These are phyloP conservation scores for Elysia crispata DNA, from an alignment of 2,888 invertebrate species.

Conservation along the genomic window DNA sequence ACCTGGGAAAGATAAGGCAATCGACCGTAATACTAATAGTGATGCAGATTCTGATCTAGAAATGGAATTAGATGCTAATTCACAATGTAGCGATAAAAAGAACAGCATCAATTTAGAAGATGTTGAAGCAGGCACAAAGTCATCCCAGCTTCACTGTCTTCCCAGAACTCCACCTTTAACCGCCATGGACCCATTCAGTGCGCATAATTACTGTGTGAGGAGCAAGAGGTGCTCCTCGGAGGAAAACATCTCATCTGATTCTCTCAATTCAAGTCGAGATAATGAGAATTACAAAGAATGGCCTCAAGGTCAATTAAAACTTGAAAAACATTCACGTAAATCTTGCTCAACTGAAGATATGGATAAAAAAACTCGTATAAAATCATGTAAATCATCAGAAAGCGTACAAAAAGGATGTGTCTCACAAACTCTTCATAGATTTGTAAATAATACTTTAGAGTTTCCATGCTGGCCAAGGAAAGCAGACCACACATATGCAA, in stretches of 20 bases:
- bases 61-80: no score
- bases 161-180: no score
- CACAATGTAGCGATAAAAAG: no score
- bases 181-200: no score
- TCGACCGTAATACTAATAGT: no score
- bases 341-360: constrained; percentile 46
- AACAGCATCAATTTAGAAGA: no score
- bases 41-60: no score
- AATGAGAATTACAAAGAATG: constrained; percentile 23
- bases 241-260: constrained; percentile 24
- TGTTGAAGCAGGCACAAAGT: no score
- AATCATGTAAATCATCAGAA: constrained; percentile 43
- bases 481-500: constrained; percentile 49
- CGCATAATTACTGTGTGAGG: neutral
- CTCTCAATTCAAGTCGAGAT: no score
- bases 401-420: constrained; percentile 36
- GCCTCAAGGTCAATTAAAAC: constrained; percentile 27
- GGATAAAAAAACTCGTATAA: constrained; percentile 31
- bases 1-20: no score
- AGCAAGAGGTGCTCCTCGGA: constrained; percentile 44
- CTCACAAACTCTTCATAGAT: constrained; percentile 42
- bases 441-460: constrained; percentile 46
- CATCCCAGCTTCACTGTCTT: no score
- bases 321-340: constrained; percentile 37
- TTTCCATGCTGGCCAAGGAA: constrained; percentile 50